Base-by-base conservation (phyloP, 2,113 vertebrate genomes). In the Perca schrenkii region DNA sequence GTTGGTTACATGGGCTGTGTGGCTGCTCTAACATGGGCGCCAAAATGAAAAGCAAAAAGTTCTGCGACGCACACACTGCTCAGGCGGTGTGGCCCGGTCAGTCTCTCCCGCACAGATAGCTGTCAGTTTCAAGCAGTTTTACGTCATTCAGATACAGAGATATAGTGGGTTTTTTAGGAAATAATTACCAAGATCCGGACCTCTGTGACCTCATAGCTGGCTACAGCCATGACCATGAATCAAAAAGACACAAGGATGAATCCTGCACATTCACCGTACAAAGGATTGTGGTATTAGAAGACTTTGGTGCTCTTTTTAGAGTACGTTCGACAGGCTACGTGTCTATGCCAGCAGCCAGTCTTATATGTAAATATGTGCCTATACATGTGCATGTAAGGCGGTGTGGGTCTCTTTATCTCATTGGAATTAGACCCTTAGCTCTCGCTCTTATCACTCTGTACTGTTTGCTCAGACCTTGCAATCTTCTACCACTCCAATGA, bases 351-450 rank as follows among this genome's bases (percentile, higher is more conserved):
- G 72, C 47, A 70, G 61, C 11, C 25, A 12, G 25, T 13, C 15
- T 21, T 43, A 19, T 40, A 78, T 87, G 13, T 64, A 67, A 31
- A 72, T 68, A 60, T 65, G 22, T 75, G 25, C 76, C 50, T 76
- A 31, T 77, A 4, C 65, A 53, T 68, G 52, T 70, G 22, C 46
- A 74, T 74, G 73, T 74, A 50, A 65, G 84, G 69, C 14, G 3
- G 40, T 71, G 74, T 74, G 75, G 77, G 69, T 84, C 75, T 81
- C 81, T 90, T 94, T 96, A 95, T 95, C 94, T 91, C 12, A 71
- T 83, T 95, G 95, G 95, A 96, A 93, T 96, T 95, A 91, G 95
- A 95, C 95, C 95, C 94, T 94, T 91, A 72, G 87, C 86, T 85
- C 88, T 73, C 25, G 50, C 79, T 81, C 91, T 95, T 95, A 95